phyloP scores from a whole-genome alignment of 1,140 invertebrate species.

The Bradysia coprophila region DNA sequence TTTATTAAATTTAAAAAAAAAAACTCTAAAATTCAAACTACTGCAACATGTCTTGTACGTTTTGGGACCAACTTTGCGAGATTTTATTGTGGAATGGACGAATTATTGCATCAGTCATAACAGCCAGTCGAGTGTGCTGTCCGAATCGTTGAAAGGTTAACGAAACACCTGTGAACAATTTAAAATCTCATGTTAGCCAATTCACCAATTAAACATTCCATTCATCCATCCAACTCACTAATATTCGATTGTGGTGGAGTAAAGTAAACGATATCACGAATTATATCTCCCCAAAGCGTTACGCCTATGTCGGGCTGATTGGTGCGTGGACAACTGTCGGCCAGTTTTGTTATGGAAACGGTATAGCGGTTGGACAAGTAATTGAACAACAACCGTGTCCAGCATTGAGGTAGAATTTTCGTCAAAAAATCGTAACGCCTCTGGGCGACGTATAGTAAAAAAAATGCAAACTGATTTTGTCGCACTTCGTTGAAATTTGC shows the following conservation, averaged over 20 bases:
- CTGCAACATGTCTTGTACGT: slow-evolving; percentile 20
- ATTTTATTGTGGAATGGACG: slow-evolving; percentile 30
- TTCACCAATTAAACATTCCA: too few species aligned
- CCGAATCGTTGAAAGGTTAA: slow-evolving; percentile 55
- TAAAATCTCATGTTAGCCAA: background rate
- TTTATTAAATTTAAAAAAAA: too few species aligned
- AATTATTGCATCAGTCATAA: slow-evolving; percentile 56
- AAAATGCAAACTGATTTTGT: slow-evolving; percentile 41
- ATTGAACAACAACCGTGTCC: slow-evolving; percentile 46
- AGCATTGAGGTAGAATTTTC: slow-evolving; percentile 40
- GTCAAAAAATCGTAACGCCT: slow-evolving; percentile 44
- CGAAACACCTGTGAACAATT: slow-evolving; percentile 38
- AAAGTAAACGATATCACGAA: slow-evolving; percentile 51
- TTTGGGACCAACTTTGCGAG: slow-evolving; percentile 17
- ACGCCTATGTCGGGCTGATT: slow-evolving; percentile 17
- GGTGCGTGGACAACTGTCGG: slow-evolving; percentile 17
- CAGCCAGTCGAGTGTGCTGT: slow-evolving; percentile 41
- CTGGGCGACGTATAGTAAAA: slow-evolving; percentile 44
- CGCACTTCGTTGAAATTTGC: slow-evolving; percentile 37
- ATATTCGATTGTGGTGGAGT: slow-evolving; percentile 64
- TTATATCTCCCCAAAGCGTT: slow-evolving; percentile 45
- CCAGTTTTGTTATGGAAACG: slow-evolving; percentile 50
- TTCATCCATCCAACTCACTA: slow-evolving; percentile 36
- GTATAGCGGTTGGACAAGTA: slow-evolving; percentile 51
- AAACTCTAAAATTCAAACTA: too few species aligned